These are phyloP conservation scores for Agapornis roseicollis DNA, from an alignment of 2,113 vertebrate genomes.

Conservation along the genomic window DNA sequence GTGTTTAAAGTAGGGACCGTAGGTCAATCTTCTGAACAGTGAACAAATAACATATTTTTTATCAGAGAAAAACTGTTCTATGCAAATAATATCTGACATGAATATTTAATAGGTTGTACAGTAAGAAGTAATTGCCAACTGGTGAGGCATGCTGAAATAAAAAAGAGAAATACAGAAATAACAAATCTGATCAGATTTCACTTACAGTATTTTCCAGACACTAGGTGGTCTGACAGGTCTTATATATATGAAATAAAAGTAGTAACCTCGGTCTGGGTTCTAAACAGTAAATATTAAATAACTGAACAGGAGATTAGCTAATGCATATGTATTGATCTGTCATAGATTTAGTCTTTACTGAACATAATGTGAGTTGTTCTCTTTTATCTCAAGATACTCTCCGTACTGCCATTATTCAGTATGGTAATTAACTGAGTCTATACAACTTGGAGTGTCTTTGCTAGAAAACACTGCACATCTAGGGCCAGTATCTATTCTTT, in stretches of 20 bases:
- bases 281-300: background rate
- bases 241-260: background rate
- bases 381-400: background rate
- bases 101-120: conserved; percentile 69
- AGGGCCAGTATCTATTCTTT: background rate
- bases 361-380: background rate
- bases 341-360: background rate
- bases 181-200: background rate
- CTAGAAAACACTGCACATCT: background rate
- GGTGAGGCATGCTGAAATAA: background rate
- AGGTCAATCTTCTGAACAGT: conserved; percentile 69
- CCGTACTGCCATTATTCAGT: background rate
- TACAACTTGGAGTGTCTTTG: background rate
- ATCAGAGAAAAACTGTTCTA: conserved; percentile 52
- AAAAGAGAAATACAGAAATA: conserved; percentile 12
- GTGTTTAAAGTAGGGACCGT: conserved; percentile 67
- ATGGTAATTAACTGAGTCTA: background rate
- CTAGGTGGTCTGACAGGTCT: background rate
- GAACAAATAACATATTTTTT: conserved; percentile 66
- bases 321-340: background rate
- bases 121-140: conserved; percentile 56
- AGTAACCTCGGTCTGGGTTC: background rate
- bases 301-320: background rate
- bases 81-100: conserved; percentile 68
- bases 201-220: background rate